A percentile compares a stretch with the other conserved stretches of the same genome.
Evolutionary conservation across 2,113 vertebrate genomes (phyloP).

Genomic region (Pomatorhinus ruficollis): DNA sequence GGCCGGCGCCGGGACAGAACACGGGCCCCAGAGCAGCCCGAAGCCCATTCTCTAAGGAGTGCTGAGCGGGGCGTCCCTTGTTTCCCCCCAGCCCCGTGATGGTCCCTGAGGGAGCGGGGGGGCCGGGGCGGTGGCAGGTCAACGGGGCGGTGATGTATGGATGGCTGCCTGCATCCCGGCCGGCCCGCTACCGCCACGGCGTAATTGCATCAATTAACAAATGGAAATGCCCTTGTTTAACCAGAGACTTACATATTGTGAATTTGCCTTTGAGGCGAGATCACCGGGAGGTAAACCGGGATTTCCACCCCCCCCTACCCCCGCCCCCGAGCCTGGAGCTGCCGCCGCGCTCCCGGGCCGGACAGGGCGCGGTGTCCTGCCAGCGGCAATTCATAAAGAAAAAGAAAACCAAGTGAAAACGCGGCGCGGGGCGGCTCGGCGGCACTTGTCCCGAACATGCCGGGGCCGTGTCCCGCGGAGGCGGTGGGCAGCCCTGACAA

Average conservation of each 20-base stretch:
- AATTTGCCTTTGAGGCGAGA: slow-evolving; percentile 73
- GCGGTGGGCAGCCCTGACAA: not conserved
- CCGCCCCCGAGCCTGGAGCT: not conserved
- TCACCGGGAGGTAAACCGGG: not conserved
- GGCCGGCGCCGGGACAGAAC: not conserved
- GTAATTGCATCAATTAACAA: slow-evolving; percentile 92
- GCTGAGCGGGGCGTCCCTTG: slow-evolving; percentile 72
- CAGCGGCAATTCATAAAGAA: not conserved
- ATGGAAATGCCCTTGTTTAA: slow-evolving; percentile 85
- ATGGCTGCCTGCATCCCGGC: slow-evolving; percentile 75
- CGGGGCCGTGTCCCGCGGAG: not conserved
- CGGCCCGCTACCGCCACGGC: slow-evolving; percentile 78
- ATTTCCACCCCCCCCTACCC: not conserved
- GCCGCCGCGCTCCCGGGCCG: not conserved
- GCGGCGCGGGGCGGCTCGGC: not conserved
- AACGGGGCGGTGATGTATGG: slow-evolving; percentile 82
- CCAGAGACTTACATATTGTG: slow-evolving; percentile 74
- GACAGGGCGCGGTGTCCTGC: not conserved
- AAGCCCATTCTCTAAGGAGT: slow-evolving; percentile 58
- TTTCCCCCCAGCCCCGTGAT: slow-evolving; percentile 65
- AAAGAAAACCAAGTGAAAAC: not conserved
- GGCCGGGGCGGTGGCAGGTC: slow-evolving; percentile 75
- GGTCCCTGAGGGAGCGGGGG: slow-evolving; percentile 62
- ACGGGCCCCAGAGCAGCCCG: not conserved
- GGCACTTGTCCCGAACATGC: not conserved